phyloP scores from a whole-genome alignment of 2,888 invertebrate species.

The Lordiphosa andalusiaca region DNA sequence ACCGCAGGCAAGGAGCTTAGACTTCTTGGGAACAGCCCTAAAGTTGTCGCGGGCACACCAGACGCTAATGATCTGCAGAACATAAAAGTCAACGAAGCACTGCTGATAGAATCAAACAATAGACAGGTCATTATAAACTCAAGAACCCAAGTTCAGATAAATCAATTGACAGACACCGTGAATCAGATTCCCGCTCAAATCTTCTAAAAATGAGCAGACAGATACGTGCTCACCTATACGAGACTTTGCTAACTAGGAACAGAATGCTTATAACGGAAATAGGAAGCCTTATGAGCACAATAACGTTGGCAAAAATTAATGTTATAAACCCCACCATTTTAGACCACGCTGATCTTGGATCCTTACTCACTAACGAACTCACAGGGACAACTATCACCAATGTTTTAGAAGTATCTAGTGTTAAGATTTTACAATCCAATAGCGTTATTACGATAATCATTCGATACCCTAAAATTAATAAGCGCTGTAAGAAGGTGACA shows the following conservation, averaged over 20 bases:
- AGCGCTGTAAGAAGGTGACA: too few relatives aligned
- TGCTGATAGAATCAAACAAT: slow-evolving; percentile 6
- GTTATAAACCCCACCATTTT: not conserved
- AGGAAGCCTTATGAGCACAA: slow-evolving; percentile 1
- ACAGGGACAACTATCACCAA: too few relatives aligned
- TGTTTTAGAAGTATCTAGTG: too few relatives aligned
- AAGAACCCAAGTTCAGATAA: slow-evolving; percentile 3
- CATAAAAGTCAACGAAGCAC: not conserved
- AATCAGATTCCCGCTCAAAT: slow-evolving; percentile 5
- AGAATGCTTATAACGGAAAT: slow-evolving; percentile 4
- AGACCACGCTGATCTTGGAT: not conserved
- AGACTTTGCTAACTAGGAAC: slow-evolving; percentile 1
- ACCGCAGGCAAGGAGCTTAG: slow-evolving; percentile 4
- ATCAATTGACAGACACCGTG: slow-evolving; percentile 2
- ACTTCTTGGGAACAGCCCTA: slow-evolving; percentile 6
- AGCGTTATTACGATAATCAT: too few relatives aligned
- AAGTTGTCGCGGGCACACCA: slow-evolving; percentile 12
- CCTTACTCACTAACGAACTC: too few relatives aligned
- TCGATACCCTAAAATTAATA: too few relatives aligned
- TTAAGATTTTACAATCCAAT: too few relatives aligned
- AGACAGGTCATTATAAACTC: slow-evolving; percentile 2
- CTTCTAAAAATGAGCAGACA: too few relatives aligned
- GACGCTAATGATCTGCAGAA: not conserved
- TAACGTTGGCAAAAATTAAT: slow-evolving; percentile 1
- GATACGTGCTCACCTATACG: slow-evolving; percentile 3